A percentile compares a stretch with the other conserved stretches of the same genome.
These are phyloP conservation scores for Xenotilapia flavipinnis DNA, from an alignment of 2,113 vertebrate species.

Conservation along the genomic window DNA sequence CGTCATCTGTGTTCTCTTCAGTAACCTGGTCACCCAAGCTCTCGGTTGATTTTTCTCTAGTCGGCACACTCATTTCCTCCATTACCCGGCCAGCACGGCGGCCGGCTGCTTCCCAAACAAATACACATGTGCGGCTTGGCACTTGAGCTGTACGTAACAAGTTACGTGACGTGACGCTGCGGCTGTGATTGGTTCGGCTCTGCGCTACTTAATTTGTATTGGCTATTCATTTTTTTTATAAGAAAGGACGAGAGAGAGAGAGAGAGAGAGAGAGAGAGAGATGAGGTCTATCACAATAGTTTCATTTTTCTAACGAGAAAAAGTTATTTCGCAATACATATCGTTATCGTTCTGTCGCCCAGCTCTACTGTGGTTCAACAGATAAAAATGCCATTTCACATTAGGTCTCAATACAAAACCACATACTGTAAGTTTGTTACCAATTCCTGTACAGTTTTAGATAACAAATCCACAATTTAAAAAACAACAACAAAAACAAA, in stretches of 20 bases:
- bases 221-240: not conserved
- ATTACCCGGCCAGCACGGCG: accelerated
- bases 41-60: not conserved
- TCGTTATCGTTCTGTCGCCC: not conserved
- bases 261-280: not conserved
- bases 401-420: not conserved
- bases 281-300: not conserved
- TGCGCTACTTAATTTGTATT: not conserved
- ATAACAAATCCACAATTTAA: not conserved
- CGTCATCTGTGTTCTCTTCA: accelerated
- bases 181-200: not conserved
- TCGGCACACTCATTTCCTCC: not conserved
- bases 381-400: not conserved
- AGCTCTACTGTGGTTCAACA: not conserved
- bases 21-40: not conserved
- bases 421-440: not conserved
- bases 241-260: not conserved
- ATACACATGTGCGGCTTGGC: not conserved
- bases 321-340: not conserved
- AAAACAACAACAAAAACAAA: not conserved
- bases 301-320: not conserved
- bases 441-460: not conserved
- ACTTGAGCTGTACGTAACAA: not conserved
- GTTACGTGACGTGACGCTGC: accelerated
- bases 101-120: not conserved